Evolutionary conservation across 2,113 vertebrate genomes (phyloP), one percentile per base, ranked within the genome.

Genomic region (Carlito syrichta): DNA sequence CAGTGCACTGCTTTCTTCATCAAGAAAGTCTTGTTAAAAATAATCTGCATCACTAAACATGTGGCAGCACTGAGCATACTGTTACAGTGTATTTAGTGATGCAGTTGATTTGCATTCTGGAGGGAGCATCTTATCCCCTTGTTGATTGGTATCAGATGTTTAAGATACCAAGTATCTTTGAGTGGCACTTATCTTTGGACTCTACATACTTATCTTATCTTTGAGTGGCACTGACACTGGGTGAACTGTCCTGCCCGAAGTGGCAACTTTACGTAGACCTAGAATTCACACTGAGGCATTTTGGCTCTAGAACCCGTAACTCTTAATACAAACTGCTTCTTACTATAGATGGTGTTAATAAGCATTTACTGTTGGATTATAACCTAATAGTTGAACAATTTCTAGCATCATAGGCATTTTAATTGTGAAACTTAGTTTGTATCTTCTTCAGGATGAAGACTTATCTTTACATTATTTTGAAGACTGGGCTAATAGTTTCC

Each of bases 361-460:
- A 74, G 74, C 96, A 82, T 50, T 92, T 81, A 76, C 45, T 97
- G 1, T 89, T 88, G n/a, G 62, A 84, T 94, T 90, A 60, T 91
- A 97, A 91, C 71, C 5, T 83, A 83, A 89, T 69, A 73, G 48
- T 68, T 69, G 79, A 86, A 68, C 89, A 54, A 0, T 86, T 78
- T 92, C 62, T 79, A 48, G 22, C 68, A 88, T 52, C 48, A 40
- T 89, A 62, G 16, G 19, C 68, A 86, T 96, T 96, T 96, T 85
- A 50, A 93, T n/a, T 77, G 58, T 89, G 45, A 96, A 93, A 32
- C 43, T 50, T 78, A 58, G 10, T 92, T 91, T 97, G 22, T 91
- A 40, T 84, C n/a, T 95, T 92, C 62, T 88, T 91, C 88, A 94
- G 90, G 69, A 91, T 56, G 52, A 60, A 89, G 58, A 82, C 11